Base-by-base conservation (phyloP, 35 echinoderm and acorn worm genomes). In the Heliocidaris erythrogramma region DNA sequence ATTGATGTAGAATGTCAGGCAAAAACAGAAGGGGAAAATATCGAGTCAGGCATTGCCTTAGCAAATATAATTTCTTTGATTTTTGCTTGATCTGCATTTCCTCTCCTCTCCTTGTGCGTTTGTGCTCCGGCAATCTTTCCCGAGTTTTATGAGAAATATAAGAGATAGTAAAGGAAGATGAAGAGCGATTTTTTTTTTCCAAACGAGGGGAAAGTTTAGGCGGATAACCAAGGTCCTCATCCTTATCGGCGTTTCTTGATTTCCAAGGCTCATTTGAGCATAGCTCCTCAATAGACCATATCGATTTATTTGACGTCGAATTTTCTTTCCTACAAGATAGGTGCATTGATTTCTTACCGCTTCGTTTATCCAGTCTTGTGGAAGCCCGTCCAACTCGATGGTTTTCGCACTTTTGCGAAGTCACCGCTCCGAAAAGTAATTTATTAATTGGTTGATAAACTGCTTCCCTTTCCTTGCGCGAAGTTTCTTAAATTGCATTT, bases 1-100 rank as follows among this genome's bases (percentile, higher is more conserved):
- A 89, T 89, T 89, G 87, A 89, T 89, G 87, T 48, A 89, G 87
- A 47, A 89, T 89, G 30, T 24, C 87, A 89, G 87, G 87, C 87
- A 89, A 31, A 42, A 89, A 27, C 3, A 78, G 7, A 71, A 21
- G 17, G 27, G 17, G n/a, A 86, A 9, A 89, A 89, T 31, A 89
- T 17, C 17, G 47, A 89, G 31, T 89, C 87, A 89, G 87, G 30
- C 87, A 48, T 89, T 89, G 87, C 87, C 87, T 48, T 89, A 89
- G 87, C 87, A 89, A 89, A 89, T 89, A 89, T 89, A 42, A 89
- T 89, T 89, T 89, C 47, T 48, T 89, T 9, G 87, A 89, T 47
- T 47, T 48, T 89, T 89, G 12, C 31, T 47, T n/a, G 87, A 30
- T 24, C 87, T 89, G 87, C 3, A 32, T 89, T 89, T 89, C 47